These are phyloP conservation scores for Astur gentilis DNA, from an alignment of 2,113 vertebrate species.

Conservation along the genomic window DNA sequence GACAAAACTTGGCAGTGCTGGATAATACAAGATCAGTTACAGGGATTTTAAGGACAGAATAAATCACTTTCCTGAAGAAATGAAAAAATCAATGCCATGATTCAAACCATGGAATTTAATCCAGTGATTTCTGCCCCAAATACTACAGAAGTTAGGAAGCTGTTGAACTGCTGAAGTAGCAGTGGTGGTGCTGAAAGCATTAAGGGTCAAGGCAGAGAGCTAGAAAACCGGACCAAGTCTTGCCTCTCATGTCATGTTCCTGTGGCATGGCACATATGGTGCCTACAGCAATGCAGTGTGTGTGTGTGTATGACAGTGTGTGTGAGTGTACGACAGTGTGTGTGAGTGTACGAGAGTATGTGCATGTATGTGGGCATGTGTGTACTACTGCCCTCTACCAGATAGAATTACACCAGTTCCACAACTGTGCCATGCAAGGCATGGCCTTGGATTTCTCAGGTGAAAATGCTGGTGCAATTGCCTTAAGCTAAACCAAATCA, in stretches of 20 bases:
- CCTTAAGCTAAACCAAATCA: background rate
- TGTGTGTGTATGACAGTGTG: background rate
- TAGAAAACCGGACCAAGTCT: background rate
- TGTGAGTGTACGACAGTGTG: background rate
- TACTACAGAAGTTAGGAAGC: background rate
- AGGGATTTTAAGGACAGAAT: background rate
- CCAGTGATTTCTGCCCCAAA: background rate
- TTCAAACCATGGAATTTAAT: background rate
- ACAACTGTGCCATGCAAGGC: background rate
- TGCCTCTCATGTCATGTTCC: background rate
- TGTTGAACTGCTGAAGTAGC: background rate
- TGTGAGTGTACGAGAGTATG: background rate
- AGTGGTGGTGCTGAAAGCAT: background rate
- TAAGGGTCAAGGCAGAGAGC: background rate
- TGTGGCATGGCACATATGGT: background rate
- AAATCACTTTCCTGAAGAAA: slow-evolving; percentile 5
- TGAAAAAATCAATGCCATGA: background rate
- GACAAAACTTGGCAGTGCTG: background rate
- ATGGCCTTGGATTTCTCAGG: background rate
- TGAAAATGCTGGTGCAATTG: background rate
- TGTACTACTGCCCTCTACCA: background rate
- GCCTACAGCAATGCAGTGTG: background rate
- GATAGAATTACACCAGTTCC: background rate
- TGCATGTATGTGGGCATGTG: accelerated
- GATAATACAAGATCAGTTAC: background rate